Base-by-base conservation (phyloP, 2,888 invertebrate genomes). In the Omphaloscelis lunosa region DNA sequence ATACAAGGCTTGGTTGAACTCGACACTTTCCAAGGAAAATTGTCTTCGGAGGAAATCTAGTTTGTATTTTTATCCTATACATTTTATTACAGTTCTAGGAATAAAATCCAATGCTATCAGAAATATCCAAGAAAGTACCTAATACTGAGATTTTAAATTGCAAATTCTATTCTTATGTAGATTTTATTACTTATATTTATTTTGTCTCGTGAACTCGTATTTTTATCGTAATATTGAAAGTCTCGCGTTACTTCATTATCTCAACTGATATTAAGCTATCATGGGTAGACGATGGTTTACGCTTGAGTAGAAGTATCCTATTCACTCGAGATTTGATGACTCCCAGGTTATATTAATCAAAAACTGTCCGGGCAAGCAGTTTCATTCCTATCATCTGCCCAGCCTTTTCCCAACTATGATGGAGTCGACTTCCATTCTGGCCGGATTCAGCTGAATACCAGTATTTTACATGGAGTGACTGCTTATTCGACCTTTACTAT, bases 21-120 rank as follows among this genome's bases (percentile, higher is more conserved):
- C n/a, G 0, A 76, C 27, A 56, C 20, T 48, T 74, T 80, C 59
- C 34, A 34, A 71, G 66, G 59, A 82, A 77, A 61, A 78, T 83
- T 34, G 34, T 71, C 59, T 77, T 39, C 29, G 12, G 1, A 34
- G 23, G 12, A 66, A 77, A 80, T 77, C 59, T 48, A 71, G 39
- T 82, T 66, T 78, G 34, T 71, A 71, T 56, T 66, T 66, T 77
- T 23, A 45, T 65, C 23, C 65, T 56, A 53, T 41, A 51, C 68
- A 82, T 63, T 76, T 58, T 68, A 79, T 68, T 67, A 39, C 51
- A 68, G 62, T 68, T 63, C 41, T 62, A 12, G 56, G 4, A 75
- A 63, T 68, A 48, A 68, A 63, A 62, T 58, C 39, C 48, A 68
- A 27, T 15, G 68, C 34, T 27, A n/a, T 79, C 61, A 58, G 20